Percentiles rank a stretch among this genome's conserved stretches.
Evolutionary conservation across 1,140 invertebrate species (phyloP).

Genomic region (Heliconius himera): DNA sequence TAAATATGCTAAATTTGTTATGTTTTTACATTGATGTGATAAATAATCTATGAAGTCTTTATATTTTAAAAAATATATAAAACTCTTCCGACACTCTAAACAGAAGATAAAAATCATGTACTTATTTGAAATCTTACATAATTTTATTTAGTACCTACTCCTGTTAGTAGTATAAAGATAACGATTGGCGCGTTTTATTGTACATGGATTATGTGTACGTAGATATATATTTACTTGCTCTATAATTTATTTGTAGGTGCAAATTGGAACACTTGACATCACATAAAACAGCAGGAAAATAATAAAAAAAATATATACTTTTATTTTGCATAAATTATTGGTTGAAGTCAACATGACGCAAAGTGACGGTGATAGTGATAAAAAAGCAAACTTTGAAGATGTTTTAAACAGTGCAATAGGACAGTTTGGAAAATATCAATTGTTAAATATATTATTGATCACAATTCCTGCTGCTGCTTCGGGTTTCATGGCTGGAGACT

Average conservation of each 20-base stretch:
- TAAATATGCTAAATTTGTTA: no score
- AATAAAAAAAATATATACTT: not conserved
- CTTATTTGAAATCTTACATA: not conserved
- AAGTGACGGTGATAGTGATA: slow-evolving; percentile 45
- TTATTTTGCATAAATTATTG: not conserved
- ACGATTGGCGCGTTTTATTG: slow-evolving; percentile 11
- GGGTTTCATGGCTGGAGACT: slow-evolving; percentile 68
- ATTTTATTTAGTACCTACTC: slow-evolving; percentile 1
- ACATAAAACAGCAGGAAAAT: not conserved
- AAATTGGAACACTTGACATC: not conserved
- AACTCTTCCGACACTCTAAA: not conserved
- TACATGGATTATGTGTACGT: not conserved
- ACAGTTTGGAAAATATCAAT: slow-evolving; percentile 67
- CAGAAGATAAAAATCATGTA: not conserved
- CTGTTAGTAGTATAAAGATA: slow-evolving; percentile 19
- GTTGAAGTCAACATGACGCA: not conserved
- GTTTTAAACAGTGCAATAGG: slow-evolving; percentile 64
- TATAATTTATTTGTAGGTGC: not conserved
- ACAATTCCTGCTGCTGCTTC: slow-evolving; percentile 55
- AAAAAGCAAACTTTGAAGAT: slow-evolving; percentile 55
- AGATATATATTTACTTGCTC: not conserved
- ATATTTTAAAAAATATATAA: not conserved
- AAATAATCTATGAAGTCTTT: not conserved
- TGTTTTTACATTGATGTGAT: no score
- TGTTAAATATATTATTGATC: slow-evolving; percentile 59